phyloP scores from a whole-genome alignment of 2,797 vertebrate genomes.

The Eulemur coronatus region DNA sequence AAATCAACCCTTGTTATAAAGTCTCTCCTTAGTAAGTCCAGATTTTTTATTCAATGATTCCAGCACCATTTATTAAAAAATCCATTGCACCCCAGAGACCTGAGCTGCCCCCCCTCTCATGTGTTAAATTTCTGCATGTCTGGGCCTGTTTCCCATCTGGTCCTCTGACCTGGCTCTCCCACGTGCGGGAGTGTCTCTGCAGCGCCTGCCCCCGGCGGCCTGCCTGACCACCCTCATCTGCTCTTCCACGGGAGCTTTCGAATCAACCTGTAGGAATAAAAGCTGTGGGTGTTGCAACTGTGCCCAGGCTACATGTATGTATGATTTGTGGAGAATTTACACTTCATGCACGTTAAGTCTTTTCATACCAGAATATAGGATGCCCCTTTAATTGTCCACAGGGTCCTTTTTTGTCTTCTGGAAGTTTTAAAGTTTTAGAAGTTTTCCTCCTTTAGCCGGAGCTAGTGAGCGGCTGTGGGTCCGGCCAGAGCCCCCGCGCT shows the following conservation, averaged over 20 bases:
- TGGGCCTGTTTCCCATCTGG: no score
- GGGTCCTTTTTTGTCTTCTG: neutral
- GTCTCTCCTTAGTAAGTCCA: neutral
- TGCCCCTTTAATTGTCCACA: no score
- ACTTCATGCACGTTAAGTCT: neutral
- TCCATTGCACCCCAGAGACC: neutral
- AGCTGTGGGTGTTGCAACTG: accelerated
- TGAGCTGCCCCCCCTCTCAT: no score
- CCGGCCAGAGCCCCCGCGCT: neutral
- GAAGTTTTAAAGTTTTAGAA: neutral
- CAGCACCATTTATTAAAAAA: neutral
- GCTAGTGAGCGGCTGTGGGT: accelerated
- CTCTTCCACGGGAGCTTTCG: neutral
- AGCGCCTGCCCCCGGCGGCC: neutral
- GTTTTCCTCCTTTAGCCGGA: neutral
- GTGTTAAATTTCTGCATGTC: neutral
- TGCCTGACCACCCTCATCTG: accelerated
- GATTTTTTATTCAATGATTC: neutral
- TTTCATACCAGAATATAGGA: neutral
- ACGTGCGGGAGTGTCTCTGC: accelerated
- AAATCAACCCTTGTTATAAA: neutral
- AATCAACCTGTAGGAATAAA: neutral
- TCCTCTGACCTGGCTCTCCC: neutral
- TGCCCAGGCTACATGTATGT: neutral
- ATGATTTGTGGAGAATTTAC: neutral